Evolutionary conservation across 2,888 invertebrate species (phyloP).

Genomic region (Drosophila demipolita): DNA sequence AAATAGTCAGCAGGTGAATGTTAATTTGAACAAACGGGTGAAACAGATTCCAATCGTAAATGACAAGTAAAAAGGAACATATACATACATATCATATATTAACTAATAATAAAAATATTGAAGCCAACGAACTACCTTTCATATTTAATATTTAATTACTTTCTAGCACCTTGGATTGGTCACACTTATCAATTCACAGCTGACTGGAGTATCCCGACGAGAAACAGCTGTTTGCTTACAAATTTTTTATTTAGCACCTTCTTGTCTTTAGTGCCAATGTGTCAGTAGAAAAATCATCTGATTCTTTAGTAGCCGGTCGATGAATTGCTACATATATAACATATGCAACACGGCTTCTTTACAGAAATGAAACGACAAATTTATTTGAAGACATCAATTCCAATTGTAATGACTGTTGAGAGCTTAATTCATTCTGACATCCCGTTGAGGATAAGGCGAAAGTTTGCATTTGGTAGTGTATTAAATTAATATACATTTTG

Average conservation of each 20-base stretch:
- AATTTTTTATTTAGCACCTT: neutral
- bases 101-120: neutral
- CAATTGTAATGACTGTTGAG: conserved; percentile 3
- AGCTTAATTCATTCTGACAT: conserved; percentile 2
- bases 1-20: neutral
- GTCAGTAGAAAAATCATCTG: neutral
- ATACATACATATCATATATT: neutral
- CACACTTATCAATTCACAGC: neutral
- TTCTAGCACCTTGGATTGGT: neutral
- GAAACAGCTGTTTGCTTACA: neutral
- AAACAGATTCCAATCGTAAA: neutral
- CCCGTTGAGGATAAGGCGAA: conserved; percentile 3
- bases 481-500: neutral
- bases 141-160: neutral
- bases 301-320: neutral
- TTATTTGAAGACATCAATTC: conserved; percentile 2
- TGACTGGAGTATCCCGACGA: neutral
- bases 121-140: neutral
- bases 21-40: neutral
- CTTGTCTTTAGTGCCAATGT: neutral
- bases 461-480: neutral
- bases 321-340: conserved; percentile 1
- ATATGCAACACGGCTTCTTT: neutral
- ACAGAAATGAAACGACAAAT: neutral
- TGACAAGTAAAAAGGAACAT: neutral